Evolutionary conservation across 2,113 vertebrate species (phyloP), one percentile per base, ranked within the genome.

Genomic region (Bostrychus sinensis): DNA sequence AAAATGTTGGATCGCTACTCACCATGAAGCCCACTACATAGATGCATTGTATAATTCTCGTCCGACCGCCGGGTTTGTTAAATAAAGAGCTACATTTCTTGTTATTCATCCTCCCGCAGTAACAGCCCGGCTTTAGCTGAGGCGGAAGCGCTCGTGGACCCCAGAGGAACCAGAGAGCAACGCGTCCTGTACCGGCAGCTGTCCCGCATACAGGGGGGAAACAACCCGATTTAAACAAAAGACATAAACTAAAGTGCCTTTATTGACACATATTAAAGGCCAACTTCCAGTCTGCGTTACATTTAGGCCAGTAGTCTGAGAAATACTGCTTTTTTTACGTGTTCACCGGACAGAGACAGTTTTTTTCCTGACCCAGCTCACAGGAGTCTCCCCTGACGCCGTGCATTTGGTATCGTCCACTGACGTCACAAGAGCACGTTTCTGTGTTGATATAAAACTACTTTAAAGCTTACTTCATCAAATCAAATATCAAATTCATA

Each of bases 1-100:
- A 12, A 12, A n/a, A 28, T 0, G 3, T 39, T 14, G 7, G 13
- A 25, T 14, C 23, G 51, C 28, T 36, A 91, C 92, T 93, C 77
- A 93, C 92, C 92, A 93, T 91, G 69, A 93, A 93, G 53, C 92
- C 92, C 62, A 93, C 92, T 59, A 92, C 82, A 32, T 91, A 93
- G 60, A 93, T 87, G 34, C 91, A 93, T 26, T 60, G 75, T 65
- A 92, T 87, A 36, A 91, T 91, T 20, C 83, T 75, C 13, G 43
- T 70, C 60, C 76, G 72, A 66, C 82, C 72, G 51, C 42, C 66
- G 12, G 80, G 48, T 78, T 56, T 82, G 50, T 78, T 72, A 38
- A 70, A 53, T 73, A 80, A 68, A 69, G 70, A 48, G 43, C 70
- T 83, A 78, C 87, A 90, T 88, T 39, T 83, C 7, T 80, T 69